Evolutionary conservation across 1,140 invertebrate genomes (phyloP), one percentile per base, ranked within the genome.

Genomic region (Acromyrmex echinatior): DNA sequence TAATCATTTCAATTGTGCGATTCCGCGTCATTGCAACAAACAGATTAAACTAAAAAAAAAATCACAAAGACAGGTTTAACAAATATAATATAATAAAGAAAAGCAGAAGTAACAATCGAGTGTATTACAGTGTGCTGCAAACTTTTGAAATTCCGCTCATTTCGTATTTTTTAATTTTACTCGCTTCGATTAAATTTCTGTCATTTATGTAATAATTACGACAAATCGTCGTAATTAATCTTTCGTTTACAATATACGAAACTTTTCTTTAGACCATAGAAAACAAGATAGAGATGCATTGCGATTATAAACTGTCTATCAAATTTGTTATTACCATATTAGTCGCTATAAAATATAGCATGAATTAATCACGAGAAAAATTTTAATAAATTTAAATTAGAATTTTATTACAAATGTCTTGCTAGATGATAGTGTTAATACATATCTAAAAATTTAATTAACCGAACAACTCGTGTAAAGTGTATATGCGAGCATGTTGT

Each of bases 151-250:
- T 71, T 45, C 65, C 66, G 56, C 51, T 80, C 49, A 71, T 77
- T 65, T 87, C 63, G 65, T 16, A 49, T 25, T 62, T 70, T 31
- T 88, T 88, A 87, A 90, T 25, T 65, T 91, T 70, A 85, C 18
- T 82, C 58, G 51, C 70, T 87, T 89, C 82, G 78, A 91, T 91
- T 90, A 85, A 63, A 88, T 87, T 77, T 70, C 25, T 53, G n/a
- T 87, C 86, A 87, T 49, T 87, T 90, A 87, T 87, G 86, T 79
- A 74, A 86, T 87, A 82, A 86, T 87, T 63, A 85, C 10, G 76
- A 85, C 63, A 49, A 76, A 66, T 90, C 35, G 79, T 25, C 25
- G 78, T 45, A 65, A n/a, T 53, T 58, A 76, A 76, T 16, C 31
- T 14, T 76, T 76, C 16, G 28, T 31, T 53, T 21, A 31, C 31